Base-by-base conservation (phyloP, 1,140 invertebrate genomes). In the Diabrotica virgifera region DNA sequence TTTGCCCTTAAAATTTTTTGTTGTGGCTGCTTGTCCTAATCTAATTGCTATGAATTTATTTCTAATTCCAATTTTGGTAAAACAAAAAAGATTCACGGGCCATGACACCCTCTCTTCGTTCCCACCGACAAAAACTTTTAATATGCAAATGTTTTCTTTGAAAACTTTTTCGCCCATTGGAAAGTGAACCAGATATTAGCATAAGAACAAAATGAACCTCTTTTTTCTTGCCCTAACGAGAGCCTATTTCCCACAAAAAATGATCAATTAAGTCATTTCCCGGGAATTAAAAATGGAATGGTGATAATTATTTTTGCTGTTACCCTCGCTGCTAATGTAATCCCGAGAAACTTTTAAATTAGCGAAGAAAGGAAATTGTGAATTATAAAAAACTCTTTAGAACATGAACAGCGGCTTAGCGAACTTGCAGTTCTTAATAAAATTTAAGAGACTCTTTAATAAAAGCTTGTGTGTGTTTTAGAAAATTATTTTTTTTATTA, bases 201-300 rank as follows among this genome's bases (percentile, higher is more conserved):
- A 46, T 46, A 46, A 46, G 40, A 46, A 46, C 8, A 46, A 10
- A 46, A 46, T 46, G 40, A 46, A 46, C 8, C n/a, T 46, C 10
- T 55, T 55, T 14, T 24, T 55, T 55, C 6, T 24, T 24, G 24
- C 24, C 24, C 24, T 24, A 55, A 55, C 24, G 53, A 55, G 10
- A 55, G 24, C 53, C 24, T 11, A 55, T 55, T 24, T 55, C 24
- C 53, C 35, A 55, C 24, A 46, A 54, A 54, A 54, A 54, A 54
- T 35, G 12, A 54, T 35, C 8, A n/a, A 54, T 54, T 13, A n/a
- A 54, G 24, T 54, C 12, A 54, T 54, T 13, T 54, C 12, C 12
- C n/a, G 8, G 52, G 9, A 54, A 54, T 54, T 54, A 12, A 54
- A 13, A 35, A 54, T 12, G 12, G 52, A 54, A 54, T 35, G 52